Percentiles rank a stretch among this genome's conserved stretches.
Conservation (phyloP, 30 jellyfish, hydroid and myxozoan species). For the Cassiopea andromeda region DNA sequence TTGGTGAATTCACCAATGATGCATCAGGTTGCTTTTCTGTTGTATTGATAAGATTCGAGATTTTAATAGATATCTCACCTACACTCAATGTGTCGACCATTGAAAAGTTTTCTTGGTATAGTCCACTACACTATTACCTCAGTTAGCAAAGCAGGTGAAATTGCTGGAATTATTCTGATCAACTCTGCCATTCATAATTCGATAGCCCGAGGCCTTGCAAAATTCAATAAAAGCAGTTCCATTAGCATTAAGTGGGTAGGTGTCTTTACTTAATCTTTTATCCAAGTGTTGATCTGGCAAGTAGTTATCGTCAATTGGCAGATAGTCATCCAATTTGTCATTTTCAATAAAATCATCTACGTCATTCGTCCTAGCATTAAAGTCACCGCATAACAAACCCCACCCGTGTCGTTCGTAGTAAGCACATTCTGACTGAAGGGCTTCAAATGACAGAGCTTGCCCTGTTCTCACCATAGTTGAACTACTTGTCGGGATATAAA, state of each 20-base stretch:
- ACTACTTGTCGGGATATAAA: slow-evolving; percentile 24
- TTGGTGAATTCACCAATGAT: not conserved
- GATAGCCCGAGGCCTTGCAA: too few relatives aligned
- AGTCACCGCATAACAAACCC: too few relatives aligned
- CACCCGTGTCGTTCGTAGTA: not conserved
- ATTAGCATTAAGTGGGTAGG: slow-evolving; percentile 19
- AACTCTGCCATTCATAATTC: too few relatives aligned
- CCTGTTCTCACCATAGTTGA: not conserved
- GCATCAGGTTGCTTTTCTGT: slow-evolving; percentile 3
- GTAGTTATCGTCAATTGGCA: too few relatives aligned
- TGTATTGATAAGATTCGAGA: not conserved
- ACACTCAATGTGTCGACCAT: not conserved
- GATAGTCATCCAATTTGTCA: too few relatives aligned
- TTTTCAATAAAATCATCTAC: too few relatives aligned
- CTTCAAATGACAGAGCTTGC: not conserved
- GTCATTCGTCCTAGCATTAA: too few relatives aligned
- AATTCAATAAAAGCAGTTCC: not conserved
- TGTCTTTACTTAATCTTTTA: not conserved
- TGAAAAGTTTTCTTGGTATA: slow-evolving; percentile 11
- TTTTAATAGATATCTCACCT: not conserved
- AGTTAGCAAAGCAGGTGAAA: too few relatives aligned
- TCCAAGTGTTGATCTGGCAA: too few relatives aligned
- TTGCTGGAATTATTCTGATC: too few relatives aligned
- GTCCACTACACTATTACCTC: slow-evolving; percentile 20
- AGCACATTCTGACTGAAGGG: slow-evolving; percentile 50